Evolutionary conservation across 1,140 invertebrate species (phyloP).

Genomic region (Phymorhynchus buccinoides): DNA sequence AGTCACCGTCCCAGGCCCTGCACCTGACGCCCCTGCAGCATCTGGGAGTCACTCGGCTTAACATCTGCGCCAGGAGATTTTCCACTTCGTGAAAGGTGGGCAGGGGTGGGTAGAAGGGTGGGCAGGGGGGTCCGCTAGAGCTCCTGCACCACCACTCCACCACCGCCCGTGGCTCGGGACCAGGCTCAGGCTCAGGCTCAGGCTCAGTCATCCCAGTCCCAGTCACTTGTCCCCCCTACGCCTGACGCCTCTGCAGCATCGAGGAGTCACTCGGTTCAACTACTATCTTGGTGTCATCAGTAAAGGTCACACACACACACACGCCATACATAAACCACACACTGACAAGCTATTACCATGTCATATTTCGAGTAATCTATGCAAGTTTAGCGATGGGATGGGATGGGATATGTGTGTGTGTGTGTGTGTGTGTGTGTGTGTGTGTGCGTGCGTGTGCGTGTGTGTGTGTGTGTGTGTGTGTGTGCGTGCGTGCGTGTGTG

Average conservation of each 20-base stretch:
- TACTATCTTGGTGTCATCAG: not conserved
- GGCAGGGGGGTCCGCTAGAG: too few species aligned
- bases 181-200: not conserved
- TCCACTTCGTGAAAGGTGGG: conserved; percentile 60
- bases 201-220: too few species aligned
- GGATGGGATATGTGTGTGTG: not conserved
- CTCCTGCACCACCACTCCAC: too few species aligned
- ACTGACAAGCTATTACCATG: not conserved
- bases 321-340: too few species aligned
- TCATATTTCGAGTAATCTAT: not conserved
- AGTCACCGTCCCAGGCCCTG: conserved; percentile 43
- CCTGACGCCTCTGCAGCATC: not conserved
- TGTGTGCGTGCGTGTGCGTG: not conserved
- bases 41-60: conserved; percentile 66
- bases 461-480: conserved; percentile 17
- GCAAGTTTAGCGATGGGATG: not conserved
- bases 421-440: conserved; percentile 10
- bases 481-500: too few species aligned
- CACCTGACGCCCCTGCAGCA: conserved; percentile 61
- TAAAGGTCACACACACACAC: too few species aligned
- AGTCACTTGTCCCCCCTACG: too few species aligned
- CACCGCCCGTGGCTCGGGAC: not conserved
- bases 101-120: too few species aligned
- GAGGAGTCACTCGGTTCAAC: not conserved
- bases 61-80: conserved; percentile 64